Evolutionary conservation across 1,140 invertebrate species (phyloP), one percentile per base, ranked within the genome.

Genomic region (Ostrea edulis): DNA sequence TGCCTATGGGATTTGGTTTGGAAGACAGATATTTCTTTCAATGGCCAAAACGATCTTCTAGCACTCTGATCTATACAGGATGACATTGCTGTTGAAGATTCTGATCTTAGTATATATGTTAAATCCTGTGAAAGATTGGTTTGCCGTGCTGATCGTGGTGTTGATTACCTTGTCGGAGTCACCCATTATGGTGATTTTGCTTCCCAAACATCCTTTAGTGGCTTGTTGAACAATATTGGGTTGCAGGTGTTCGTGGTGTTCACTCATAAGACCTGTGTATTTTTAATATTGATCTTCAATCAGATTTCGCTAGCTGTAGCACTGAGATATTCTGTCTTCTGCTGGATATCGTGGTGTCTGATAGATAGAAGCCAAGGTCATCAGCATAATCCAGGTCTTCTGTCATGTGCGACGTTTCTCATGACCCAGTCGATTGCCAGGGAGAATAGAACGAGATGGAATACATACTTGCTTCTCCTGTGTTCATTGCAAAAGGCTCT

Each of bases 21-120:
- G n/a, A n/a, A n/a, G n/a, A n/a, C n/a, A n/a, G n/a, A n/a, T n/a
- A n/a, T n/a, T n/a, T n/a, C 12, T 82, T 29, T 82, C 29, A 44
- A 82, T 82, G 22, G 51, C 29, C 29, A 20, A 12, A 20, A 44
- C 9, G 22, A 35, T 82, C 12, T 35, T 35, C 2, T 8, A 14
- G 22, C 11, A 20, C 29, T 44, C 8, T 51, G 82, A 62, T 82
- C 87, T 85, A 20, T 81, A 29, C 22, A 82, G 52, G 22, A 83
- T 14, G 20, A 84, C n/a, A 35, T 87, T 87, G 82, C 86, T 87
- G 5, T 82, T 87, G 77, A 87, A 62, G 3, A 87, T 87, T n/a
- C 25, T 82, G 52, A 87, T 58, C 54, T 87, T 77, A 17, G 85
- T 86, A 17, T 81, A 1, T 20, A 52, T 82, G n/a, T n/a, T n/a